Evolutionary conservation across 2,797 vertebrate species (phyloP).

Genomic region (Distichodus sexfasciatus): DNA sequence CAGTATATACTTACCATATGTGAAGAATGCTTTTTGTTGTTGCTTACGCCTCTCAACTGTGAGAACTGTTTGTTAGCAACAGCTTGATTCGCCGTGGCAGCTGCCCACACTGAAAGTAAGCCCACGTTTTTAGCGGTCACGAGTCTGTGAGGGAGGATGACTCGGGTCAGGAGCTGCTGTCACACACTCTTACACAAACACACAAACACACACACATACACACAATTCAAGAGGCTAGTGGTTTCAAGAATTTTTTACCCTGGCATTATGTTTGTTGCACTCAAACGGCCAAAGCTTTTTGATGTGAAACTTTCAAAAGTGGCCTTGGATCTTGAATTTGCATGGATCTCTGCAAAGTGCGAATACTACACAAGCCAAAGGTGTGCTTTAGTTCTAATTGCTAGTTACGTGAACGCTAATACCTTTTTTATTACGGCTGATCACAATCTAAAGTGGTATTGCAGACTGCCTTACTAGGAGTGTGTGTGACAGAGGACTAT

Average conservation of each 20-base stretch:
- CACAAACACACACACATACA: no score
- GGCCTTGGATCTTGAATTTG: background rate
- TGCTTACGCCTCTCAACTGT: no score
- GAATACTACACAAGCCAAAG: background rate
- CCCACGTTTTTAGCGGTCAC: background rate
- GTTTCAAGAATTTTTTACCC: background rate
- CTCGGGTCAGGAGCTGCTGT: background rate
- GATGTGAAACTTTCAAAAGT: background rate
- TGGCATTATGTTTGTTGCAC: background rate
- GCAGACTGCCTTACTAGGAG: no score
- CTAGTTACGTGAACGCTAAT: no score
- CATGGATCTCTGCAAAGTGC: background rate
- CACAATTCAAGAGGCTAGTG: no score
- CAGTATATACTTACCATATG: no score
- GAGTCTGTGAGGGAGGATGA: background rate
- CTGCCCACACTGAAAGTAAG: background rate
- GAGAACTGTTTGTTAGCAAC: background rate
- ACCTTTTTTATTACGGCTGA: no score
- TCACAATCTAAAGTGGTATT: no score
- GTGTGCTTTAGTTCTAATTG: no score
- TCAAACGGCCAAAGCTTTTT: background rate
- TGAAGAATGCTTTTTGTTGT: no score
- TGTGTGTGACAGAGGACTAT: no score
- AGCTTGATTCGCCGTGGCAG: background rate
- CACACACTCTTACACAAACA: background rate